Conservation (phyloP, 2,888 invertebrate species). For the Trilocha varians region DNA sequence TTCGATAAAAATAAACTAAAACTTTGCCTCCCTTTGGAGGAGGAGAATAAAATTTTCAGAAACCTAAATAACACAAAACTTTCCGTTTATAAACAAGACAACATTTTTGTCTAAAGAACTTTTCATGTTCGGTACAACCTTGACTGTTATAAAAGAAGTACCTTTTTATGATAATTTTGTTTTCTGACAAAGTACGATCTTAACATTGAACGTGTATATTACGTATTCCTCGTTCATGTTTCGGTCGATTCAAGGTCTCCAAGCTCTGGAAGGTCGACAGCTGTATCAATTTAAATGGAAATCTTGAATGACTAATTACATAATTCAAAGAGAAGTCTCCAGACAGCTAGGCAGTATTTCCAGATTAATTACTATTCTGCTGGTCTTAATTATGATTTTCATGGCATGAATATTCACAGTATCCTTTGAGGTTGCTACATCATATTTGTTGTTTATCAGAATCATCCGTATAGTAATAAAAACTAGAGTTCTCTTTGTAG, state of each 20-base stretch:
- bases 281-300: conserved; percentile 21
- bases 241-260: conserved; percentile 28
- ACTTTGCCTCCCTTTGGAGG: too few species aligned
- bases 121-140: conserved; percentile 1
- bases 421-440: too few species aligned
- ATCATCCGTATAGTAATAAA: too few species aligned
- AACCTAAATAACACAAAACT: too few species aligned
- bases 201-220: background rate
- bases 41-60: too few species aligned
- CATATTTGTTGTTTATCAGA: too few species aligned
- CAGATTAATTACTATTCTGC: background rate
- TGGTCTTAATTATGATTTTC: background rate
- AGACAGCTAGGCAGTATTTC: too few species aligned
- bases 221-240: background rate
- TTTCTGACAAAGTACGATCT: background rate
- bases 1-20: too few species aligned
- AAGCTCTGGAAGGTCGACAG: conserved; percentile 25
- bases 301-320: conserved; percentile 26
- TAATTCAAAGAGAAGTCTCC: conserved; percentile 6
- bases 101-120: background rate
- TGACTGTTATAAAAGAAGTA: conserved; percentile 5
- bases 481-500: too few species aligned
- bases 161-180: conserved; percentile 3
- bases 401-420: too few species aligned
- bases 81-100: background rate